These are phyloP conservation scores for Diarsia rubi DNA, from an alignment of 2,888 invertebrate species.

Conservation along the genomic window DNA sequence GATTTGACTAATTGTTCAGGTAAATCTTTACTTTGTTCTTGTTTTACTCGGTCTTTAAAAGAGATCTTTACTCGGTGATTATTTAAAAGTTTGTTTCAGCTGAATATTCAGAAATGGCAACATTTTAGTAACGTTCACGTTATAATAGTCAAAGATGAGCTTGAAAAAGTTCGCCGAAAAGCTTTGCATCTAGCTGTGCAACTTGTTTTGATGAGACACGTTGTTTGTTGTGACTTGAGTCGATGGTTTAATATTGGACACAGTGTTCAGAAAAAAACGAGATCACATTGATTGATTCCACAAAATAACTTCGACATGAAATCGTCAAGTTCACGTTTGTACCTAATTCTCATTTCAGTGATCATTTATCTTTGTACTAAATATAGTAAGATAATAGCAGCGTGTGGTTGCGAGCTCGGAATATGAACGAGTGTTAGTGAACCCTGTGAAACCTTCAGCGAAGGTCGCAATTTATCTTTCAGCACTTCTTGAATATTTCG, in stretches of 20 bases:
- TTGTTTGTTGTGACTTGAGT: no score
- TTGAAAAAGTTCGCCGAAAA: no score
- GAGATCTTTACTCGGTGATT: no score
- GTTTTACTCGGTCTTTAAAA: slow-evolving; percentile 40
- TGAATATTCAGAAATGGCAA: neutral
- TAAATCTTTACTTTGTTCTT: slow-evolving; percentile 54
- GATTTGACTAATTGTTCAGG: slow-evolving; percentile 68
- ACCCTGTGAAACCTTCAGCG: slow-evolving; percentile 25
- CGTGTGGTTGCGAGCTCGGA: slow-evolving; percentile 12
- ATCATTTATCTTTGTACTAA: neutral
- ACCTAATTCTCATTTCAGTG: neutral
- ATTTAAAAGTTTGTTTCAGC: slow-evolving; percentile 1
- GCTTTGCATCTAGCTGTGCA: neutral
- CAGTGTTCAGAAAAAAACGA: neutral
- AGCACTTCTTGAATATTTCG: slow-evolving; percentile 53
- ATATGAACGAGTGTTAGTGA: slow-evolving; percentile 20
- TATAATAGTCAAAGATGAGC: no score
- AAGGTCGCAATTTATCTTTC: slow-evolving; percentile 53
- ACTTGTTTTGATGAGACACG: no score
- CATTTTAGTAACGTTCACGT: neutral
- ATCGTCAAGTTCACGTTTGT: neutral
- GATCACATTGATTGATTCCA: neutral
- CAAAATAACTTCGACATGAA: neutral
- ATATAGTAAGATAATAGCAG: neutral
- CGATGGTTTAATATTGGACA: neutral